Base-by-base conservation (phyloP, 2,888 invertebrate genomes). In the Machimus rusticus region DNA sequence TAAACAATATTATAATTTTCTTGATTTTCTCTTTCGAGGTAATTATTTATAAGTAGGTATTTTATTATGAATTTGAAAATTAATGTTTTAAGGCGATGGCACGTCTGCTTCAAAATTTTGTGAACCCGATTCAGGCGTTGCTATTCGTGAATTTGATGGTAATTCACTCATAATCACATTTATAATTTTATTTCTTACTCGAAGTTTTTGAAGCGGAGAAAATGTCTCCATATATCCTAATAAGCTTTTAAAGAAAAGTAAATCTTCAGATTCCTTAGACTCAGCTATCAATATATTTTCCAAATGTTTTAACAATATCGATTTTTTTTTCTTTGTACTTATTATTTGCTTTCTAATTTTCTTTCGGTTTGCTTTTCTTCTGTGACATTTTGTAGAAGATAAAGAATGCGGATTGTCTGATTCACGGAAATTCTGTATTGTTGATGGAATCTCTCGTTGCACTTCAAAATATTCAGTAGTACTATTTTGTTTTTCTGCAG, bases 221-320 rank as follows among this genome's bases (percentile, higher is more conserved):
- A 79, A 79, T 79, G 39, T 46, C 19, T 81, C 81, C 81, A 51
- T 81, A 28, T 28, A 55, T 28, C 51, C 51, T 9, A 81, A 12
- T 28, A 81, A 81, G 8, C 81, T 81, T 31, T 51, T 81, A 39
- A 81, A 51, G 55, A 81, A 81, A 51, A 28, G 81, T 31, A 51
- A 31, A 8, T 81, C 81, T 81, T 28, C 51, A 16, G 46, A 31
- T 1, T 81, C 28, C 9, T 46, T 79, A 14, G 23, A 28, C 23
- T 43, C 79, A 16, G 23, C 6, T 0, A 23, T 43, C 23, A 46
- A 9, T 37, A 46, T 79, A 14, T 46, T 46, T 14, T 8, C 46
- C 46, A 46, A 79, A 12, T n/a, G 34, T 34, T 37, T 37, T 37
- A 76, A 79, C 5, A 79, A 12, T 23, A 23, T 46, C 6, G 34